phyloP scores from a whole-genome alignment of 2,797 vertebrate genomes.

The Mustela erminea region DNA sequence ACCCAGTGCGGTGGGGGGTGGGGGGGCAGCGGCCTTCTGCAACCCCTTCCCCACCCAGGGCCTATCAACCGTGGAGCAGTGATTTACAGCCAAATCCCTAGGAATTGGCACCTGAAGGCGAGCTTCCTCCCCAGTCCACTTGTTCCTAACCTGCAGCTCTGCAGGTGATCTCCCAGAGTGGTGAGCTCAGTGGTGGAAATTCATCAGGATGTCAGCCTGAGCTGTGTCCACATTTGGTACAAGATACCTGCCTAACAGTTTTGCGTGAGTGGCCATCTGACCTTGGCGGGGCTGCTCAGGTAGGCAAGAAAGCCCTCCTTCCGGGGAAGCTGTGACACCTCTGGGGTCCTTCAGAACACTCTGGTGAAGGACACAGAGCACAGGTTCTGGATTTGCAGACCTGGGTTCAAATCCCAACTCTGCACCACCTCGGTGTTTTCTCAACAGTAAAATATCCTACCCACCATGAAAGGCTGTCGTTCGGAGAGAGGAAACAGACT shows the following conservation, averaged over 20 bases:
- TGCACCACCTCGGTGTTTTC: not conserved
- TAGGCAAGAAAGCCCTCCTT: not conserved
- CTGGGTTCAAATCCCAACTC: not conserved
- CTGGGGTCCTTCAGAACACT: not conserved
- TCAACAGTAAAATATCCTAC: not conserved
- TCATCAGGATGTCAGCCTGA: not conserved
- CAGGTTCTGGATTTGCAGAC: not conserved
- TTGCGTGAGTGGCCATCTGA: not conserved
- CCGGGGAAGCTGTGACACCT: not conserved
- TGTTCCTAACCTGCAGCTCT: not conserved
- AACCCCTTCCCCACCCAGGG: not conserved
- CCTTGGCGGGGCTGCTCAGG: not conserved
- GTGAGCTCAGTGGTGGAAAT: not conserved
- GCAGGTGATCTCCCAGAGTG: not conserved
- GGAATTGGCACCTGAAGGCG: not conserved
- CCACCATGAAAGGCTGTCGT: not conserved
- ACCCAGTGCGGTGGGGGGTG: not conserved
- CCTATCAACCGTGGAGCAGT: not conserved
- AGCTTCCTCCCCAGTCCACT: not conserved
- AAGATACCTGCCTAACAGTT: not conserved
- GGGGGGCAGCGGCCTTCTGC: not conserved
- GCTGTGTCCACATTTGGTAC: not conserved
- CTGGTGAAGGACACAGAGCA: not conserved
- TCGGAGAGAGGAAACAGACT: not conserved
- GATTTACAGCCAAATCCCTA: constrained; percentile 8